Base-by-base conservation (phyloP, 2,113 vertebrate species). In the Capra hircus region DNA sequence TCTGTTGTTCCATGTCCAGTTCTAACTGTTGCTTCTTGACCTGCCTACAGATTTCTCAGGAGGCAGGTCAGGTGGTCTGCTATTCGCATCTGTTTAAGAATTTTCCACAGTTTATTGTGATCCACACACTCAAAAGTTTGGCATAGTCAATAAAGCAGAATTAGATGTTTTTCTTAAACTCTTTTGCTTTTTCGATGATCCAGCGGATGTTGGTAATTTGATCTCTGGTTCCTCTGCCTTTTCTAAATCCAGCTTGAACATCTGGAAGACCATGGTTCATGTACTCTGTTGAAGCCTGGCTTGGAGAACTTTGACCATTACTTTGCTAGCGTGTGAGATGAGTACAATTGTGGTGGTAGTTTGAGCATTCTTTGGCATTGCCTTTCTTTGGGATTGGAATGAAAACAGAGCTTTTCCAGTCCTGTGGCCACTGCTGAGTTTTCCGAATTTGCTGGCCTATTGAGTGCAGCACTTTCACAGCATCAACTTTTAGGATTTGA, bases 71-170 rank as follows among this genome's bases (percentile, higher is more conserved):
- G 33, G 33, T 67, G 64, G 16, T 67, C 33, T n/a, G 16, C 7
- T 67, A n/a, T n/a, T 67, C 0, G 0, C 33, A n/a, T n/a, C 64
- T 67, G 4, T 67, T 67, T 67, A 5, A 67, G 64, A 67, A 67
- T 67, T 67, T 67, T 67, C 64, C 0, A 0, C 16, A 67, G 62
- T 67, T 67, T 67, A 2, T 67, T 67, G 62, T 67, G 62, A 67
- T n/a, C 16, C 62, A n/a, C 33, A n/a, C 62, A n/a, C 16, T n/a
- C 33, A 67, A 67, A n/a, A 19, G 64, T 67, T n/a, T 67, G 33
- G 4, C 8, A 0, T n/a, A 9, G 16, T 67, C 64, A 67, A 11
- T 67, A 67, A 67, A 36, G 33, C 64, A 67, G 64, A 19, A 36
- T 10, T 67, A 67, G 8, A 67, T 67, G 64, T 10, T 67, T 67